Evolutionary conservation across 2,888 invertebrate species (phyloP).

Genomic region (Dasypolia templi): DNA sequence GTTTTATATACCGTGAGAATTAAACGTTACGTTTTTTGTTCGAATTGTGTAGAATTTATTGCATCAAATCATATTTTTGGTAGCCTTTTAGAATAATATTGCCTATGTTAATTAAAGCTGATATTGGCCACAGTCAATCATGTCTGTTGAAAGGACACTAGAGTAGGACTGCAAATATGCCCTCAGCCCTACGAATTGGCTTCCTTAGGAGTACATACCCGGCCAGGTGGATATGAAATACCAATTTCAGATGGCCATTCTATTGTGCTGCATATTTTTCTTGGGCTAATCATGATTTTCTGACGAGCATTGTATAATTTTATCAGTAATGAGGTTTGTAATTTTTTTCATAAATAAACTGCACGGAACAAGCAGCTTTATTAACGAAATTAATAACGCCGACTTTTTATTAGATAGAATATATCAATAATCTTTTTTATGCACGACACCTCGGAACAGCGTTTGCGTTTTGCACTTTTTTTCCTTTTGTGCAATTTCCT

Average conservation of each 20-base stretch:
- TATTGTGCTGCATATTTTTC: too few species aligned
- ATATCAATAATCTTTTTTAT: slow-evolving; percentile 38
- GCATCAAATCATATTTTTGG: background rate
- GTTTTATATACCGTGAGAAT: slow-evolving; percentile 42
- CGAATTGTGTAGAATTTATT: background rate
- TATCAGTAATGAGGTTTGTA: background rate
- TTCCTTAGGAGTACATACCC: too few species aligned
- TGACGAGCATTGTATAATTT: background rate
- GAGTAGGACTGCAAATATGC: too few species aligned
- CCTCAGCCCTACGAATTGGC: too few species aligned
- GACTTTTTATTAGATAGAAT: slow-evolving; percentile 21
- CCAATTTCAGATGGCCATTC: too few species aligned
- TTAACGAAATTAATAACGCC: slow-evolving; percentile 31
- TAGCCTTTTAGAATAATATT: too few species aligned
- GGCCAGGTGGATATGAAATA: too few species aligned
- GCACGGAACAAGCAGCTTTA: slow-evolving; percentile 9
- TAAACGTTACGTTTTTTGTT: slow-evolving; percentile 26
- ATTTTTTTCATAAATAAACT: slow-evolving; percentile 23
- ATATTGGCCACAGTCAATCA: too few species aligned
- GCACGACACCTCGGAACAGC: slow-evolving; percentile 9
- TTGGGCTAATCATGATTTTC: too few species aligned
- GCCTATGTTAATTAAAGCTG: too few species aligned
- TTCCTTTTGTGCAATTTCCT: slow-evolving; percentile 38
- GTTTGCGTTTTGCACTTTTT: slow-evolving; percentile 4
- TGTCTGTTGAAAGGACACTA: too few species aligned